Evolutionary conservation across 2,113 vertebrate species (phyloP).

Genomic region (Sorex araneus): DNA sequence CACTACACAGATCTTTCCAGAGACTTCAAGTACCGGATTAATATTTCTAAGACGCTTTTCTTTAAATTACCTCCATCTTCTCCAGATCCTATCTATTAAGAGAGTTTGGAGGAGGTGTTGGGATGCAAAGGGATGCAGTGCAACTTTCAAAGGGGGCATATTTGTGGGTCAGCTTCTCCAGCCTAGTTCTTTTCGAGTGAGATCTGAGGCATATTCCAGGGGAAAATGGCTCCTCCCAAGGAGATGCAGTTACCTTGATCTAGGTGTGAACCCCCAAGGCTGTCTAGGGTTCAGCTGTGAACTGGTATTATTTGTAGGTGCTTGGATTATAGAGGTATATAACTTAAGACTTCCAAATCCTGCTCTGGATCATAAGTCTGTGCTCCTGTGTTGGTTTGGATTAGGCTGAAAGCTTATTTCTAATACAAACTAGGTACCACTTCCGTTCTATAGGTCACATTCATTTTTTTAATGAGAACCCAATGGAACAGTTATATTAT

Average conservation of each 20-base stretch:
- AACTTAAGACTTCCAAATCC: neutral
- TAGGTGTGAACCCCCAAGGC: neutral
- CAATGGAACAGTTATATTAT: fast-evolving
- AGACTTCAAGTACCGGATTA: neutral
- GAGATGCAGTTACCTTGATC: neutral
- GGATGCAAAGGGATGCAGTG: neutral
- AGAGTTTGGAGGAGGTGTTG: neutral
- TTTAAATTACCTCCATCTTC: conserved; percentile 3
- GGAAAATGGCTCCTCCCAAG: neutral
- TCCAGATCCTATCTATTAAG: neutral
- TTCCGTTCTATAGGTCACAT: neutral
- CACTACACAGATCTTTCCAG: neutral
- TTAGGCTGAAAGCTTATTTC: neutral
- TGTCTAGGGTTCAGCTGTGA: neutral
- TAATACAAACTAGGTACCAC: too few species aligned
- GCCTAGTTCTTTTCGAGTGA: neutral
- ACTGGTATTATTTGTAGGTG: fast-evolving
- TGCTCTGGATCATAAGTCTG: neutral
- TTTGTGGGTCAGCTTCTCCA: neutral
- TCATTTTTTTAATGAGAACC: neutral
- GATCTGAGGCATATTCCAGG: neutral
- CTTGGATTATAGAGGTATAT: neutral
- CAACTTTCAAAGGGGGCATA: neutral
- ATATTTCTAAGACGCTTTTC: conserved; percentile 30
- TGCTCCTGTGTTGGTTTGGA: fast-evolving